phyloP scores from a whole-genome alignment of 2,797 vertebrate species.

The Pangasius sanitwongsei region DNA sequence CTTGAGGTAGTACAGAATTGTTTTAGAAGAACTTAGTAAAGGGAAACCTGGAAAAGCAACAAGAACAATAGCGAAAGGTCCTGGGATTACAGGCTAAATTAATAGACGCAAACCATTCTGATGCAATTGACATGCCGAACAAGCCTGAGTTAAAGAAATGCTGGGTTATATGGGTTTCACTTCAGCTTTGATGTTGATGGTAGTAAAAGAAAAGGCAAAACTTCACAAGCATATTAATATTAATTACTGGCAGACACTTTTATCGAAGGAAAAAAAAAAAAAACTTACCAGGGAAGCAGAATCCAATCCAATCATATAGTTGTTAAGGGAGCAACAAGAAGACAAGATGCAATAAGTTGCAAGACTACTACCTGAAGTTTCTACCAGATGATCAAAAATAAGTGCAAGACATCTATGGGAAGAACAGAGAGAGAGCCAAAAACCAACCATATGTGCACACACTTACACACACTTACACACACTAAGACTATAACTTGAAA shows the following conservation, averaged over 20 bases:
- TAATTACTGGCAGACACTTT: not conserved
- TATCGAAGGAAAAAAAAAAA: not conserved
- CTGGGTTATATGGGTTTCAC: not conserved
- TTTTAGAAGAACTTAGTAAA: conserved; percentile 71
- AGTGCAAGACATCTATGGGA: not conserved
- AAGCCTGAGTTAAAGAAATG: not conserved
- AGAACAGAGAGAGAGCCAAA: not conserved
- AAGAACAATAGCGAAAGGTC: conserved; percentile 66
- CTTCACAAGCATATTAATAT: not conserved
- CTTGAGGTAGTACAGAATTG: conserved; percentile 74
- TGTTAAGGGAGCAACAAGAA: not conserved
- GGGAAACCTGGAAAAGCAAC: conserved; percentile 66
- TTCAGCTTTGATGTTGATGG: not conserved
- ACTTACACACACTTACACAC: not conserved
- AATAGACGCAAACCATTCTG: conserved; percentile 36
- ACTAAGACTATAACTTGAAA: not conserved
- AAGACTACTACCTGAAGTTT: not conserved
- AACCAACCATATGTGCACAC: not conserved
- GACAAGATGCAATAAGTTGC: conserved; percentile 14
- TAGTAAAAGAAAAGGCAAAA: not conserved
- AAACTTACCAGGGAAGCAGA: not conserved
- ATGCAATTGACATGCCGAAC: conserved; percentile 31
- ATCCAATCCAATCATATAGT: not conserved
- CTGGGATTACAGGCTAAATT: conserved; percentile 60
- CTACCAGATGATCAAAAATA: conserved; percentile 14